Evolutionary conservation across 2,888 invertebrate genomes (phyloP).

Genomic region (Anodontia alba): DNA sequence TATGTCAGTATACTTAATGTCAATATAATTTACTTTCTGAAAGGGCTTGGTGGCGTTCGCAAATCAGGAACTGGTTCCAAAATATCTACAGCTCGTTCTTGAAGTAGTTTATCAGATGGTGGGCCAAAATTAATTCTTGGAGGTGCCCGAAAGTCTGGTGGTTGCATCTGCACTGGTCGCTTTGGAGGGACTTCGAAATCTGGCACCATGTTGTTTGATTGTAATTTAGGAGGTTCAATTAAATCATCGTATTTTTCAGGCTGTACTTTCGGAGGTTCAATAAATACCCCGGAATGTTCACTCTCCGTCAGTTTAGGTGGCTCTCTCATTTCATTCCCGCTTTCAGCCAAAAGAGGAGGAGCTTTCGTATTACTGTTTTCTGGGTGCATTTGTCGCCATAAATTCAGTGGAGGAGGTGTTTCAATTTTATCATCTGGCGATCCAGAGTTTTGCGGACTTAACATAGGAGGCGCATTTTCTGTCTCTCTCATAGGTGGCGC

Average conservation of each 20-base stretch:
- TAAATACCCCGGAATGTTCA: background rate
- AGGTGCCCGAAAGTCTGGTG: too few species aligned
- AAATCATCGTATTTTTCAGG: background rate
- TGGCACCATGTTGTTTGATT: too few species aligned
- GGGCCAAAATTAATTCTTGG: too few species aligned
- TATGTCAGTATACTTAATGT: too few species aligned
- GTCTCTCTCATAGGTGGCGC: background rate
- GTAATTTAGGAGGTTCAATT: background rate
- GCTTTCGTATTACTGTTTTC: background rate
- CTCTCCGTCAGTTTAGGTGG: background rate
- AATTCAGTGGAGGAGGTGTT: background rate
- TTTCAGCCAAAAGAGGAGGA: background rate
- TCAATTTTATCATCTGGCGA: background rate
- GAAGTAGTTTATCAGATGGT: too few species aligned
- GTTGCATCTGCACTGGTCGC: too few species aligned
- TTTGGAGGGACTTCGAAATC: too few species aligned
- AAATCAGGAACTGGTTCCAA: slow-evolving; percentile 1
- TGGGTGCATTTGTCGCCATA: background rate
- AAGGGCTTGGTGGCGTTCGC: background rate
- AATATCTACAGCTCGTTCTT: background rate
- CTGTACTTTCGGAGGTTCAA: background rate
- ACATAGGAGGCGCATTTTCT: background rate
- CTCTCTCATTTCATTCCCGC: background rate
- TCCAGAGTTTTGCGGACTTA: background rate
- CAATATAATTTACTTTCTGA: background rate